Evolutionary conservation across 2,888 invertebrate genomes (phyloP).

Genomic region (Nesidiocoris tenuis): DNA sequence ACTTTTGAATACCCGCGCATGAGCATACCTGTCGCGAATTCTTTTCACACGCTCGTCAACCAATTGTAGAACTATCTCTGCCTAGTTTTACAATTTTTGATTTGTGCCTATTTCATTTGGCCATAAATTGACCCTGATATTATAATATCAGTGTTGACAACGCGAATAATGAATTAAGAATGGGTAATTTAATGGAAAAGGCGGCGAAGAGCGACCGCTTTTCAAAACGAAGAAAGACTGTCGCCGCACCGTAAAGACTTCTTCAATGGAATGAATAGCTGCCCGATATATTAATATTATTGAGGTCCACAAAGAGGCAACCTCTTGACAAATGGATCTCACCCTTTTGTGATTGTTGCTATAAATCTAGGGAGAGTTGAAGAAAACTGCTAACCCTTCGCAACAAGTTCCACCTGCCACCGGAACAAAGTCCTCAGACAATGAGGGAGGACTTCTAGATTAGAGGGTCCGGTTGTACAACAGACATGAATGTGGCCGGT

Average conservation of each 20-base stretch:
- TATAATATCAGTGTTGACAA: not conserved
- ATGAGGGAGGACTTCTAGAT: not conserved
- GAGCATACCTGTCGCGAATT: not conserved
- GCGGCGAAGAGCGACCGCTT: not conserved
- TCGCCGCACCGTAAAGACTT: not conserved
- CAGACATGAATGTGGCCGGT: not conserved
- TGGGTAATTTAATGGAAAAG: not conserved
- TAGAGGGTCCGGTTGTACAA: not conserved
- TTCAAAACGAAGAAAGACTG: not conserved
- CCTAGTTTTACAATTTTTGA: not conserved
- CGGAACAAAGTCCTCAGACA: not conserved
- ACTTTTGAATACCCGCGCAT: too few species aligned
- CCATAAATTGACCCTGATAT: not conserved
- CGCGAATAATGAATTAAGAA: not conserved
- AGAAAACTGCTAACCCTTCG: not conserved
- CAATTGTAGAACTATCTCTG: not conserved
- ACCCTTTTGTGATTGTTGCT: not conserved
- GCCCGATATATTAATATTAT: not conserved
- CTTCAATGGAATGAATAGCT: not conserved
- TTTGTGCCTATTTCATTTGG: not conserved
- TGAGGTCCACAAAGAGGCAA: not conserved
- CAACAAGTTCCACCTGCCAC: not conserved
- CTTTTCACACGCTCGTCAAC: not conserved
- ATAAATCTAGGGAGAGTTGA: not conserved
- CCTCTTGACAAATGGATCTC: not conserved